Evolutionary conservation across 2,888 invertebrate species (phyloP).

Genomic region (Dolichomitus sp.): DNA sequence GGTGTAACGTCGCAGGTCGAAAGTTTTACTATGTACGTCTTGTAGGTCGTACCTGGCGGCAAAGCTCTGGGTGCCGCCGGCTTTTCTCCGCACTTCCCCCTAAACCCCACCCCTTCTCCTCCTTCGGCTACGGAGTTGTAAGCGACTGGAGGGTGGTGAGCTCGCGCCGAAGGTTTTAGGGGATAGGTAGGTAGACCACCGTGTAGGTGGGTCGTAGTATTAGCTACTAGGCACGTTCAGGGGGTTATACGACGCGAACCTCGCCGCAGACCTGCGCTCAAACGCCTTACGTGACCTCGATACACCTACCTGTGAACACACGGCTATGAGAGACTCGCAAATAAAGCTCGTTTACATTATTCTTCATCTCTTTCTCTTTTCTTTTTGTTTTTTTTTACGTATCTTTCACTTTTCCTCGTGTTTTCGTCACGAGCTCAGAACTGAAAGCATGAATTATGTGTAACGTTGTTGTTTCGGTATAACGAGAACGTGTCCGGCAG

Average conservation of each 20-base stretch:
- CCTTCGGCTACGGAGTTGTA: neutral
- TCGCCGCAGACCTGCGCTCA: constrained; percentile 75
- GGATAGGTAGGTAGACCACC: constrained; percentile 25
- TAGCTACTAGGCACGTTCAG: constrained; percentile 53
- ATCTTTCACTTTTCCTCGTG: constrained; percentile 13
- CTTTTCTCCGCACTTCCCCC: constrained; percentile 18
- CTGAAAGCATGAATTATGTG: neutral
- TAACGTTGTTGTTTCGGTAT: neutral
- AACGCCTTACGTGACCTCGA: constrained; percentile 75
- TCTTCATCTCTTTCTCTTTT: neutral
- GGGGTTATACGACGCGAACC: constrained; percentile 60
- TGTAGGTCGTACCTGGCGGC: constrained; percentile 61
- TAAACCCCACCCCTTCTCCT: constrained; percentile 21
- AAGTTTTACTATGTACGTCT: constrained; percentile 62
- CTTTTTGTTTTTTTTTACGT: neutral
- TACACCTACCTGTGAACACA: constrained; percentile 72
- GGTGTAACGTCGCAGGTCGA: constrained; percentile 59
- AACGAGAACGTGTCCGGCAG: neutral
- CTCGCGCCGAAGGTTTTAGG: constrained; percentile 57
- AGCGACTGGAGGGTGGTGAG: constrained; percentile 23
- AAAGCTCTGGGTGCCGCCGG: constrained; percentile 47
- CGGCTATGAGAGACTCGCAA: constrained; percentile 9
- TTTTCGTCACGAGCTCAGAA: neutral
- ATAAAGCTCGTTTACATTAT: constrained; percentile 4
- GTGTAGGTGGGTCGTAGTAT: constrained; percentile 51